A percentile compares a stretch with the other conserved stretches of the same genome.
phyloP scores from a whole-genome alignment of 2,797 vertebrate genomes.

The Sebastiscus albofasciatus region DNA sequence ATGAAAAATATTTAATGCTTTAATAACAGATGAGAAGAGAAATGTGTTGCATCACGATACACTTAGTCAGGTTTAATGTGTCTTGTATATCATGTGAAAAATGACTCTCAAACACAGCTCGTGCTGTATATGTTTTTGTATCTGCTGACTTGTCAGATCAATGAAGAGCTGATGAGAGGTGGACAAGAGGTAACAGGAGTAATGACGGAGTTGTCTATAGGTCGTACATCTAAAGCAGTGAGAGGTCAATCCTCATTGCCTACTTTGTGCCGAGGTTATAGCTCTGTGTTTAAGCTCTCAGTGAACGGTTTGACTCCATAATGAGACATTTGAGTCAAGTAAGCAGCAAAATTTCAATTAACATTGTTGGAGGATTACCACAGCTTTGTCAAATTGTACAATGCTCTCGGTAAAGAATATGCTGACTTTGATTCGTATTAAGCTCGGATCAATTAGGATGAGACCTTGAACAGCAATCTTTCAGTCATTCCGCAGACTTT shows the following conservation, averaged over 20 bases:
- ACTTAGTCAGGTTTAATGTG: not conserved
- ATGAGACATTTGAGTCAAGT: slow-evolving; percentile 12
- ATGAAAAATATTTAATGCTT: not conserved
- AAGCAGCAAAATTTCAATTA: not conserved
- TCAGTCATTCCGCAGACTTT: not conserved
- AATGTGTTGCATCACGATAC: not conserved
- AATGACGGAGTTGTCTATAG: slow-evolving; percentile 14
- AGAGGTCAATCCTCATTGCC: slow-evolving; percentile 14
- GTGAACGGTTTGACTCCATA: not conserved
- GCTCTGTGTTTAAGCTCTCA: slow-evolving; percentile 1
- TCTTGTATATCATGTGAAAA: not conserved
- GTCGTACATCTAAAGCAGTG: not conserved
- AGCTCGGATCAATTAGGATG: not conserved
- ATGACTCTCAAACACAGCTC: not conserved
- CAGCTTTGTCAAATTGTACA: not conserved
- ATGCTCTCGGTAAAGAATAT: not conserved
- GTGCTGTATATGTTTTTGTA: not conserved
- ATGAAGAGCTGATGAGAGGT: not conserved
- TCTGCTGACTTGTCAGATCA: slow-evolving; percentile 17
- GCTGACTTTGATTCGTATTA: not conserved
- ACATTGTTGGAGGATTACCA: not conserved
- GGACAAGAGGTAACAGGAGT: slow-evolving; percentile 7
- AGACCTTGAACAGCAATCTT: not conserved
- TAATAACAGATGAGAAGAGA: not conserved
- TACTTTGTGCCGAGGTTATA: slow-evolving; percentile 19